Conservation (phyloP, 2,888 invertebrate species). For the Dicyrtomina minuta region DNA sequence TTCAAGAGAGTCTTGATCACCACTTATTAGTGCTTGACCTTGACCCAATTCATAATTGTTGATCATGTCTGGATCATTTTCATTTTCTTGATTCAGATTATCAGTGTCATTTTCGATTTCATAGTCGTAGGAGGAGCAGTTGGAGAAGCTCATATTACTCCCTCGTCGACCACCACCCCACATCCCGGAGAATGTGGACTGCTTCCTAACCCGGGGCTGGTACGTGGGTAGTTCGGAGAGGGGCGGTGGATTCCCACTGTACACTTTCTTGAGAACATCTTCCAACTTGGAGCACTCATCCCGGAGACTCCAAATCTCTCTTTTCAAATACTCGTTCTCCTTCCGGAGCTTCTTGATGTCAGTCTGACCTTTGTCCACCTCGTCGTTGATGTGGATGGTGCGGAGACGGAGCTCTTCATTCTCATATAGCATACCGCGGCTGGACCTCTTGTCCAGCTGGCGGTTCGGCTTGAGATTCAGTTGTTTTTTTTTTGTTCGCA, state of each 20-base stretch:
- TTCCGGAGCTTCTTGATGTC: constrained; percentile 84
- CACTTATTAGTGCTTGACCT: too few species aligned
- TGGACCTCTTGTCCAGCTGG: constrained; percentile 85
- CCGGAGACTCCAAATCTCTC: constrained; percentile 81
- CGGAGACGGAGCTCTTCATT: constrained; percentile 86
- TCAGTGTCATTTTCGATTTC: constrained; percentile 18
- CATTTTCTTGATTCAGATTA: neutral
- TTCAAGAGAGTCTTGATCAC: neutral
- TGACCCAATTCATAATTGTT: too few species aligned
- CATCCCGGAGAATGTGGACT: constrained; percentile 25
- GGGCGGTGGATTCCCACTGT: constrained; percentile 11
- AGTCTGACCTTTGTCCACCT: constrained; percentile 86
- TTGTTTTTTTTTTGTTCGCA: constrained; percentile 81
- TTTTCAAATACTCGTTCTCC: constrained; percentile 82
- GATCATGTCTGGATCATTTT: neutral
- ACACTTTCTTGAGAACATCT: constrained; percentile 64
- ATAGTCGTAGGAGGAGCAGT: constrained; percentile 16
- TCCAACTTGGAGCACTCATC: constrained; percentile 87
- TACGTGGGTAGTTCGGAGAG: constrained; percentile 20
- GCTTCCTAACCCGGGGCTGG: constrained; percentile 21
- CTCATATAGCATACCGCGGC: constrained; percentile 90
- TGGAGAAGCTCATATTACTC: constrained; percentile 8
- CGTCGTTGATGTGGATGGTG: constrained; percentile 88
- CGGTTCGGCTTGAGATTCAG: constrained; percentile 86
- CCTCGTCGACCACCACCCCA: constrained; percentile 9